phyloP scores from a whole-genome alignment of 2,797 vertebrate species.

The Geotrypetes seraphini region DNA sequence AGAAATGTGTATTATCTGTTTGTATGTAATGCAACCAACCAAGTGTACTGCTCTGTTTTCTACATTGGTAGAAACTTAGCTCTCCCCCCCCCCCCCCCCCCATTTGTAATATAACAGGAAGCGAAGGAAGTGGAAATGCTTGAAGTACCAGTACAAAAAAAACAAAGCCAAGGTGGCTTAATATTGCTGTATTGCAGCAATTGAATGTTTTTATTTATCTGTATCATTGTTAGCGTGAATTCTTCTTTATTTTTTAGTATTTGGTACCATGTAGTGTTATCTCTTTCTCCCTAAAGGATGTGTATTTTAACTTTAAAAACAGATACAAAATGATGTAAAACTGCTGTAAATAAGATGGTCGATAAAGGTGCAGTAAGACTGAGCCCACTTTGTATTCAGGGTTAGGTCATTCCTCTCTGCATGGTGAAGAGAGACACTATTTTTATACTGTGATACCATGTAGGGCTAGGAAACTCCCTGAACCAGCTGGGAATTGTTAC shows the following conservation, averaged over 20 bases:
- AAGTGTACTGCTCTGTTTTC: conserved; percentile 32
- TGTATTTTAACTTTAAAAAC: conserved; percentile 45
- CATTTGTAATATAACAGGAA: conserved; percentile 1
- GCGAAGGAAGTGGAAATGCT: conserved; percentile 10
- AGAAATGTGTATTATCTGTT: conserved; percentile 23
- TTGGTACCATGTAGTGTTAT: conserved; percentile 47
- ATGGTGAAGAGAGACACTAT: conserved; percentile 63
- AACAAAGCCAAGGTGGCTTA: conserved; percentile 38
- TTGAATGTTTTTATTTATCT: conserved; percentile 58
- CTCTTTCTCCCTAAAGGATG: conserved; percentile 37
- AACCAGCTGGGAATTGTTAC: conserved; percentile 47
- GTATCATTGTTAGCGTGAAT: conserved; percentile 44
- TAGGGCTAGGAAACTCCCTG: conserved; percentile 46
- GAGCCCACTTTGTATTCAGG: conserved; percentile 43
- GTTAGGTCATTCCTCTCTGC: conserved; percentile 46
- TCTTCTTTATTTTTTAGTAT: conserved; percentile 31
- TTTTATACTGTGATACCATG: conserved; percentile 61
- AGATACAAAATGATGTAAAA: conserved; percentile 46
- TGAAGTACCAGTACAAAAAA: conserved; percentile 12
- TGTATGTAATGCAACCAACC: conserved; percentile 23
- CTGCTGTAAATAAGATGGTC: conserved; percentile 53
- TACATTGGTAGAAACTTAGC: conserved; percentile 11
- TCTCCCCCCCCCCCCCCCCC: too few relatives aligned
- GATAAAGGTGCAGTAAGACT: conserved; percentile 34
- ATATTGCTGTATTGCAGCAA: conserved; percentile 45